Evolutionary conservation across 1,140 invertebrate species (phyloP).

Genomic region (Aporrectodea caliginosa): DNA sequence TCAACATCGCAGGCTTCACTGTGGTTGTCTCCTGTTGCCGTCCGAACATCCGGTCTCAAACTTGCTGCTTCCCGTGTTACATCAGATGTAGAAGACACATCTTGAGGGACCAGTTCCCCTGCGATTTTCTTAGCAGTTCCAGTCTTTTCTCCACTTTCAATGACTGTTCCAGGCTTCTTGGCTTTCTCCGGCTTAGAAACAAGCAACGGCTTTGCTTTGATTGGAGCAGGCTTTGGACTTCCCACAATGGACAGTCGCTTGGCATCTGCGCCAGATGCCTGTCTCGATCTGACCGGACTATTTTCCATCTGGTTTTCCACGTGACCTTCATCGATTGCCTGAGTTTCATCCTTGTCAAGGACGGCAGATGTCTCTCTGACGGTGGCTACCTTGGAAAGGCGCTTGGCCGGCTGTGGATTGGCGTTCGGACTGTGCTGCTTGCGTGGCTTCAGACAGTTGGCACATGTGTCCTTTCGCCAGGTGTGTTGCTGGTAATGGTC

Average conservation of each 20-base stretch:
- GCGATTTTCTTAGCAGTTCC: neutral
- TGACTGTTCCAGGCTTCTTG: neutral
- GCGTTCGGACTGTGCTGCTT: neutral
- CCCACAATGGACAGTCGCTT: neutral
- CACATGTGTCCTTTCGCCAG: constrained; percentile 15
- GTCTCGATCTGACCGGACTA: neutral
- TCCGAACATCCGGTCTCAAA: neutral
- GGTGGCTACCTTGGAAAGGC: neutral
- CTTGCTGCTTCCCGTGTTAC: neutral
- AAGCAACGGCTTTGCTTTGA: neutral
- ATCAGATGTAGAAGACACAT: too few relatives aligned
- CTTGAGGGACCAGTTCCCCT: neutral
- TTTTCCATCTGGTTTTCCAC: too few relatives aligned
- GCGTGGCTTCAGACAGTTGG: constrained; percentile 12
- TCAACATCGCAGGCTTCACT: neutral
- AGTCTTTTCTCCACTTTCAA: neutral
- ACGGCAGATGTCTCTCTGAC: neutral
- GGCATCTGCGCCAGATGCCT: too few relatives aligned
- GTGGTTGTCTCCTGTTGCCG: neutral
- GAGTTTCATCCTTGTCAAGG: neutral
- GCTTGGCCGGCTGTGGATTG: neutral
- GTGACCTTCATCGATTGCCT: neutral
- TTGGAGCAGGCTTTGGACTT: neutral
- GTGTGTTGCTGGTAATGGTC: neutral
- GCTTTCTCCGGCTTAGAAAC: neutral